Base-by-base conservation (phyloP, 2,113 vertebrate genomes). In the Rhabdornis inornatus region DNA sequence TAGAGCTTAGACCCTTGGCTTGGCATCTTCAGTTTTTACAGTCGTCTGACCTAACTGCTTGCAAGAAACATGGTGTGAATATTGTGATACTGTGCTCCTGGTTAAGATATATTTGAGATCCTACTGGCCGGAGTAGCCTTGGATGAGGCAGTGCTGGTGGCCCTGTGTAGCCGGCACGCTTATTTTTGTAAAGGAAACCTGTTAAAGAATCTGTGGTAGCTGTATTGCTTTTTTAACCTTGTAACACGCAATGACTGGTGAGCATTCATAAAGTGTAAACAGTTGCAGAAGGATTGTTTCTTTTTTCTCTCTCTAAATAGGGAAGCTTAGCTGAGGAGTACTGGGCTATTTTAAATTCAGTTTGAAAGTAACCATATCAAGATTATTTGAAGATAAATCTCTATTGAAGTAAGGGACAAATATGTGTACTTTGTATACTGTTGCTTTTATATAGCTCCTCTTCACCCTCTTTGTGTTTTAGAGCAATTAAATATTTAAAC, bases 401-500 rank as follows among this genome's bases (percentile, higher is more conserved):
- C 20, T 9, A 7, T 2, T 66, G 4, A 88, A 83, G 9, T 40
- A 31, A 63, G 22, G 3, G 14, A 50, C 40, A 77, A 42, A 25
- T 80, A 12, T 19, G 6, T 45, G 17, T 59, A 8, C 80, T 72
- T 91, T 75, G 1, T 91, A 9, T 85, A 45, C 15, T 33, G 10
- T 11, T 92, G 10, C 16, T 79, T 86, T 80, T 65, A 23, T 28
- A 37, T 59, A n/a, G 15, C 27, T 83, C 13, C 16, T 94, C 80
- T 95, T 95, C 53, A 71, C 37, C 57, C 16, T 96, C 45, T 87
- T 40, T 95, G 24, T 92, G 52, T 93, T 95, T 90, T 93, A 95
- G 74, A 96, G 59, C 85, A 92, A 83, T 97, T 69, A 98, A 98
- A 97, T 97, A 97, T 97, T 98, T 97, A 96, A 63, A 82, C 59